phyloP scores from a whole-genome alignment of 2,113 vertebrate species.

The Oryzias curvinotus region DNA sequence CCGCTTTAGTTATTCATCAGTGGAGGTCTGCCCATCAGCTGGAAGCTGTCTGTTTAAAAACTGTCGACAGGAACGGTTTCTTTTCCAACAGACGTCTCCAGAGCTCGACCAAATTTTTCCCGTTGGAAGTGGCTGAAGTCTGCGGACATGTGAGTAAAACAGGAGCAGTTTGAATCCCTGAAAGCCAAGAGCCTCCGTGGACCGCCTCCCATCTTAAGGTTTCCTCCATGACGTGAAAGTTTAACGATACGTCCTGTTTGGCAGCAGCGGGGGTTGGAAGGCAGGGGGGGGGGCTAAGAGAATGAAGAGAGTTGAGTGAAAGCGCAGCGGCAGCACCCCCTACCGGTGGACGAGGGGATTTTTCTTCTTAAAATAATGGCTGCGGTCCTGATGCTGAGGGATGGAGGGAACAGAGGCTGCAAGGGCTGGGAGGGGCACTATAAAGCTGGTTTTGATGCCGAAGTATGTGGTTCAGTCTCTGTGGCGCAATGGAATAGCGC shows the following conservation, averaged over 20 bases:
- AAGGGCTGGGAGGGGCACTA: constrained; percentile 49
- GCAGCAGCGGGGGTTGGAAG: constrained; percentile 18
- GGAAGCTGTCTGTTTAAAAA: constrained; percentile 4
- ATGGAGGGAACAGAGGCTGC: constrained; percentile 48
- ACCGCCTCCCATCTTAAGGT: constrained; percentile 1
- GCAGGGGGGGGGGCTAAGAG: constrained; percentile 25
- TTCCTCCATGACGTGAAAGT: constrained; percentile 20
- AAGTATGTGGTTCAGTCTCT: constrained; percentile 74
- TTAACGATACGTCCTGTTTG: constrained; percentile 25
- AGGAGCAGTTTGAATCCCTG: constrained; percentile 18
- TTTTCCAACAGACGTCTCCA: no score
- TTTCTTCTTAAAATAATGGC: constrained; percentile 2
- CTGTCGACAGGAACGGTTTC: no score
- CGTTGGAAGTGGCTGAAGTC: no score
- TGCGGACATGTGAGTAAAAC: constrained; percentile 7
- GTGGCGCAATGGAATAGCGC: constrained; percentile 99
- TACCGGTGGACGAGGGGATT: constrained; percentile 33
- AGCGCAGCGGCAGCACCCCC: constrained; percentile 56
- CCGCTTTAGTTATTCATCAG: constrained; percentile 30
- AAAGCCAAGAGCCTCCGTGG: constrained; percentile 1
- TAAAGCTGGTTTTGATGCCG: constrained; percentile 55
- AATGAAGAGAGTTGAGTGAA: not conserved
- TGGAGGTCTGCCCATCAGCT: constrained; percentile 19
- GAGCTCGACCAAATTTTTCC: no score
- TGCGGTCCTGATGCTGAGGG: constrained; percentile 81